These are phyloP conservation scores for Bos javanicus DNA, from an alignment of 2,113 vertebrate species.

Conservation along the genomic window DNA sequence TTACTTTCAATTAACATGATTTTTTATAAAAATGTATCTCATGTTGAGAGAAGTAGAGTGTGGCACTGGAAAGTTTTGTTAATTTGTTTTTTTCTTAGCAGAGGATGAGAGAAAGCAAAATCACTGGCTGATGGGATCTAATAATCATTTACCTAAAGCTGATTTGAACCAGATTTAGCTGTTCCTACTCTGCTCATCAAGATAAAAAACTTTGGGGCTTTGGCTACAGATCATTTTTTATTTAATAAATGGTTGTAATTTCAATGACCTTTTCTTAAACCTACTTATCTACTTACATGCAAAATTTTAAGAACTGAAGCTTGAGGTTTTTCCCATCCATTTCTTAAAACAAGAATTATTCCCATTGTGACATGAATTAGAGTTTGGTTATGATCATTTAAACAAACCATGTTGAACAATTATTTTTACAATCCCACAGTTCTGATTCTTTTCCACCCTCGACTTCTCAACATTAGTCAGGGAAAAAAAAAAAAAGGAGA, in stretches of 20 bases:
- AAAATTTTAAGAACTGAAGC: not conserved
- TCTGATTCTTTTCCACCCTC: not conserved
- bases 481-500: not conserved
- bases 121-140: not conserved
- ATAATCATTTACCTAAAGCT: not conserved
- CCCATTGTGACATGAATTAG: not conserved
- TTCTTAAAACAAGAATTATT: not conserved
- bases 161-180: not conserved
- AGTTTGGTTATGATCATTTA: not conserved
- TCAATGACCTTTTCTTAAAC: conserved; percentile 24
- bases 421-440: not conserved
- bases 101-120: not conserved
- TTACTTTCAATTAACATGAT: conserved; percentile 33
- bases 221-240: not conserved
- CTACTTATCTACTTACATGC: not conserved
- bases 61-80: not conserved
- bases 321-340: not conserved
- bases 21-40: conserved; percentile 40
- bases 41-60: not conserved
- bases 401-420: not conserved
- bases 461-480: not conserved
- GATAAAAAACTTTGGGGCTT: not conserved
- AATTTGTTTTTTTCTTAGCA: not conserved
- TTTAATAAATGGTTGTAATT: conserved; percentile 16
- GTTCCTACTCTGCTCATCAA: not conserved